Base-by-base conservation (phyloP, 2,113 vertebrate genomes). In the Lepus americanus region DNA sequence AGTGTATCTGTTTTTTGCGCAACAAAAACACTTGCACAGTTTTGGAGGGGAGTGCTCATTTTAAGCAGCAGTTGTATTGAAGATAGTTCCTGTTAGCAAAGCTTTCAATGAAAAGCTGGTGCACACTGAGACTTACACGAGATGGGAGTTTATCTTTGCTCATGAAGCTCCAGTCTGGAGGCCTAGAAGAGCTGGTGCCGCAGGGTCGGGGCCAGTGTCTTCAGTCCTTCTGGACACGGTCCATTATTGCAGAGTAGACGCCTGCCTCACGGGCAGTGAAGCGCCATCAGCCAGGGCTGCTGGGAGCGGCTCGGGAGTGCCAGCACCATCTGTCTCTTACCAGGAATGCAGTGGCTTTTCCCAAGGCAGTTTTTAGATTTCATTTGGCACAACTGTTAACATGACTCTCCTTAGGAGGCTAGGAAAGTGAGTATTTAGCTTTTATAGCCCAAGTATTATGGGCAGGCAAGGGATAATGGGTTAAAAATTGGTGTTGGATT, bases 331-430 rank as follows among this genome's bases (percentile, higher is more conserved):
- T 97, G 91, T 33, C 73, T 94, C 96, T 83, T 70, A 88, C 96
- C 92, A 94, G 72, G 63, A 94, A 74, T 82, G 64, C 33, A 89
- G 1, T 78, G 74, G 86, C 77, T 95, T 95, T 92, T 95, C 94
- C 87, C 89, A 69, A 87, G 74, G 94, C 88, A 94, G 74, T 92
- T 96, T 95, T 93, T 95, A 95, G 88, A 92, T 94, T 97, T 96
- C 69, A 92, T 94, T 90, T 88, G 95, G 78, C 85, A 93, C 51
- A 74, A 53, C 77, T 94, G 69, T 90, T 94, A 90, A 77, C 33
- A 80, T 59, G 67, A 87, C 67, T 84, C 29, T 82, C 51, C 19
- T 94, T 92, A 90, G 90, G 80, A 87, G 66, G 76, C 77, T 78
- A 92, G 69, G 79, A 94, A 92, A 93, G 64, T 94, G 78, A 89